Evolutionary conservation across 2,113 vertebrate genomes (phyloP), one percentile per base, ranked within the genome.

Genomic region (Xenus cinereus): DNA sequence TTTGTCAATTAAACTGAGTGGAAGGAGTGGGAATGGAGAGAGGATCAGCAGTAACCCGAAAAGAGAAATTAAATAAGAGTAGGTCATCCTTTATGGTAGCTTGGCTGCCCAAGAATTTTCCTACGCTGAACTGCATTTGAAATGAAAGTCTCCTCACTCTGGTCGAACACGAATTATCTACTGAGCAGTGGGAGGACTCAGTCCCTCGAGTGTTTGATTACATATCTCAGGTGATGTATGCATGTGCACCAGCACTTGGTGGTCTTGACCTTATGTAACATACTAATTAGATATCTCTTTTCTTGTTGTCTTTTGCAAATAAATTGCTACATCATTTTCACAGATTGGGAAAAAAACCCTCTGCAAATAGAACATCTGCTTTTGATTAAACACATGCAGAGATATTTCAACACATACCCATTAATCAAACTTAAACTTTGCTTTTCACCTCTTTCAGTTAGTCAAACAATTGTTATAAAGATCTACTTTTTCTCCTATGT

Each of bases 361-460:
- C 71, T 87, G 72, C 81, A 57, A 93, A 81, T 18, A 51, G 82
- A 95, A 67, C 87, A 90, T 63, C 90, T 97, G 93, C 67, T 93
- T 96, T 95, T 90, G 88, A 90, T 90, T 96, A 90, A 90, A 90
- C 72, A 63, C 90, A 80, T 5, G 64, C 75, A 74, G 85, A 90
- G 87, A 50, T 35, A 51, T 77, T 92, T 63, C 67, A 90, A 71
- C 72, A 94, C 35, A 53, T 41, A 46, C 20, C 20, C 41, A 71
- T 93, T 96, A 94, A 95, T 93, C 86, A 92, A 68, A 78, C 10
- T 39, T 90, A 76, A 88, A 59, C 68, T 90, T 94, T 60, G 56
- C 20, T 90, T 90, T 78, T 69, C 39, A 32, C 53, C 33, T 77
- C n/a, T 68, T 90, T 39, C 18, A 54, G 20, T 46, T 57, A 74